Base-by-base conservation (phyloP, 1,140 invertebrate genomes). In the Phymastichus coffea region DNA sequence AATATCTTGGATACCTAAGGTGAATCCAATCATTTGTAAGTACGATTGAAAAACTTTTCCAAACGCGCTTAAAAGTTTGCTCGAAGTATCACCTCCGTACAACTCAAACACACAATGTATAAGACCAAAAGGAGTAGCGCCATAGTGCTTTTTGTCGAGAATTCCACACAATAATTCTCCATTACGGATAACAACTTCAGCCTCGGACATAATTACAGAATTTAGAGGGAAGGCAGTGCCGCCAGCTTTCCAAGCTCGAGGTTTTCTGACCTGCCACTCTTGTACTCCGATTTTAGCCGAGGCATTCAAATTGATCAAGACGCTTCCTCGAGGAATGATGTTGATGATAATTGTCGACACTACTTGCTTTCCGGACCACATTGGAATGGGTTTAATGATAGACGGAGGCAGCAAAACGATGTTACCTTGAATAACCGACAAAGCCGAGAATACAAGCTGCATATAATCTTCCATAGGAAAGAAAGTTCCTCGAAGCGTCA, bases 301-400 rank as follows among this genome's bases (percentile, higher is more conserved):
- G 0, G 93, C 88, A 30, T 79, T 83, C 44, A 99, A 77, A 72
- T 92, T 94, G 1, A 97, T 87, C 2, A 82, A 80, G 1, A 84
- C 79, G 70, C 87, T 87, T 3, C 85, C 87, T 58, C 86, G 78
- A 0, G 95, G 94, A 60, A 93, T 90, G 10, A 89, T 81, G 78
- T 99, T 98, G 0, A 94, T 86, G 4, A 99, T 86, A 4, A 95
- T 81, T 2, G 92, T 94, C 0, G 92, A 94, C 12, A 94, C 74
- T 22, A 97, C 83, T 82, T 99, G 97, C 82, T 99, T 99, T 17
- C 98, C 98, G 20, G 94, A 95, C 97, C 97, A 99, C 0, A 99
- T 74, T n/a, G 66, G 68, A 4, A 78, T 57, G 4, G 98, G 97
- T 81, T 97, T 98, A 0, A 97, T 28, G 52, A 99, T 95, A 7